phyloP scores from a whole-genome alignment of 1,140 invertebrate genomes.

The Bacillus rossius region DNA sequence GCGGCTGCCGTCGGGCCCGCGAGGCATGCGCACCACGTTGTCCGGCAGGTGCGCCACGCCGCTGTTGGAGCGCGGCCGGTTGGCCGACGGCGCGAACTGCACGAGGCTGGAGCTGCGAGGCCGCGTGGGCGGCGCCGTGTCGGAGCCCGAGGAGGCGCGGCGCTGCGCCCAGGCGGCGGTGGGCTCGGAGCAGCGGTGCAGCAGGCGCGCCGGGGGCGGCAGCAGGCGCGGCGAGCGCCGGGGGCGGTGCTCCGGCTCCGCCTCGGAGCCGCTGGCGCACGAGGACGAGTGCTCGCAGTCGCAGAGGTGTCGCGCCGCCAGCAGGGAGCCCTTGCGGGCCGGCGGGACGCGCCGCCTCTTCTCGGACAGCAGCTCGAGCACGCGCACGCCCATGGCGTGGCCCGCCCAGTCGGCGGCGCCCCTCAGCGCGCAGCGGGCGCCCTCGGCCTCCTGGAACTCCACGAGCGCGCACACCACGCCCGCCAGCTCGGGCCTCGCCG shows the following conservation, averaged over 20 bases:
- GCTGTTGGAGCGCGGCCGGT: slow-evolving; percentile 27
- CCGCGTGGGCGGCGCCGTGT: slow-evolving; percentile 9
- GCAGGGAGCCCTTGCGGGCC: slow-evolving; percentile 28
- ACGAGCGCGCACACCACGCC: slow-evolving; percentile 81
- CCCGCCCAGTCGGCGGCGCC: slow-evolving; percentile 46
- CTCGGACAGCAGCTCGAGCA: slow-evolving; percentile 19
- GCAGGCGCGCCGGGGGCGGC: not conserved
- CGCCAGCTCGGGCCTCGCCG: slow-evolving; percentile 82
- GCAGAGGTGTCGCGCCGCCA: slow-evolving; percentile 16
- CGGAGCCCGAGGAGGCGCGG: slow-evolving; percentile 1
- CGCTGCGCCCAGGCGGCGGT: not conserved
- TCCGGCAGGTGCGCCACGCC: slow-evolving; percentile 48
- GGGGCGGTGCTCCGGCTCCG: slow-evolving; percentile 51
- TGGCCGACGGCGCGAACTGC: not conserved
- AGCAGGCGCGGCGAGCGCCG: not conserved
- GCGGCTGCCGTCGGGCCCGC: slow-evolving; percentile 75
- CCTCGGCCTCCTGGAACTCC: slow-evolving; percentile 83
- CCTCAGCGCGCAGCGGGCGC: slow-evolving; percentile 72
- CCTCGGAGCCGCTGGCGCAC: slow-evolving; percentile 60
- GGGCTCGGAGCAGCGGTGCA: not conserved
- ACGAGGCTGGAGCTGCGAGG: not conserved
- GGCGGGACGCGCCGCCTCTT: too few relatives aligned
- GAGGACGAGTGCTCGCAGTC: slow-evolving; percentile 47
- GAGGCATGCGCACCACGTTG: slow-evolving; percentile 69
- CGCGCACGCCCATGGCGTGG: slow-evolving; percentile 21